Evolutionary conservation across 1,140 invertebrate genomes (phyloP).

Genomic region (Macrosteles quadrilineatus): DNA sequence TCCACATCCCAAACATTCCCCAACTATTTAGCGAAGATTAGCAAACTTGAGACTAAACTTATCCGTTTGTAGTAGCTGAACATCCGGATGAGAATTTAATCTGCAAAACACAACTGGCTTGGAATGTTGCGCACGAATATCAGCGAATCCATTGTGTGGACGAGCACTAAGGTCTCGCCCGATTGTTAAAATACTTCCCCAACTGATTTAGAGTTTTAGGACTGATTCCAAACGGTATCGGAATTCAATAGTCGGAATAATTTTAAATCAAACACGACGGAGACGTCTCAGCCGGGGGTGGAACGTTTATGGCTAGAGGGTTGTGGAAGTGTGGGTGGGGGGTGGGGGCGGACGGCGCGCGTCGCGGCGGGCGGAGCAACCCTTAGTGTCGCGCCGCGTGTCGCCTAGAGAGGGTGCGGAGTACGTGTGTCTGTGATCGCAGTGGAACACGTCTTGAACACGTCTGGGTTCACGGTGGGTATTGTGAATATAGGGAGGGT

Average conservation of each 20-base stretch:
- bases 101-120: too few relatives aligned
- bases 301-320: neutral
- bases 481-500: too few relatives aligned
- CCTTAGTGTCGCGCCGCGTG: neutral
- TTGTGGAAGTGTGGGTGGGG: too few relatives aligned
- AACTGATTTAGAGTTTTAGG: slow-evolving; percentile 13
- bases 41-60: too few relatives aligned
- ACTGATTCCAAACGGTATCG: neutral
- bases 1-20: too few relatives aligned
- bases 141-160: neutral
- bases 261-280: slow-evolving; percentile 11
- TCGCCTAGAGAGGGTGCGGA: neutral
- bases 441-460: too few relatives aligned
- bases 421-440: neutral
- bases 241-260: slow-evolving; percentile 9
- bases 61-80: too few relatives aligned
- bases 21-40: too few relatives aligned
- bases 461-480: too few relatives aligned
- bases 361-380: neutral
- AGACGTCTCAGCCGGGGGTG: neutral
- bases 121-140: too few relatives aligned
- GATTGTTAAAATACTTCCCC: slow-evolving; percentile 10
- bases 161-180: too few relatives aligned
- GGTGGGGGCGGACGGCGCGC: neutral
- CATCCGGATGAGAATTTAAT: too few relatives aligned